Evolutionary conservation across 37 sponge, comb jelly and placozoan species (phyloP).

Genomic region (Halisarca cf. caerulea): DNA sequence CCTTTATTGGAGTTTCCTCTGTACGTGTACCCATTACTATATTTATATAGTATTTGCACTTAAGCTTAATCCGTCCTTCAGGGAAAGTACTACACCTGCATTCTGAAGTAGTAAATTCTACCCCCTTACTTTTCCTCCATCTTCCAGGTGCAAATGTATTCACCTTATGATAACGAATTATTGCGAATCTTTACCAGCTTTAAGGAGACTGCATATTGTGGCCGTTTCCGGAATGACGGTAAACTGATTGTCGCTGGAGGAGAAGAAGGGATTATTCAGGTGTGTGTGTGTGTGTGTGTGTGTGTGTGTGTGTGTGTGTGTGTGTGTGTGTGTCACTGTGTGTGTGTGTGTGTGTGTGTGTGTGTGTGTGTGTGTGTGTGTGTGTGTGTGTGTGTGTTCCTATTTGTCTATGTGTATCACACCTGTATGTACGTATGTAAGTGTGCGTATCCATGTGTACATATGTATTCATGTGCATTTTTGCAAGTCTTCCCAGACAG

Average conservation of each 20-base stretch:
- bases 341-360: conserved; percentile 12
- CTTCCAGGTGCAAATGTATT: conserved; percentile 82
- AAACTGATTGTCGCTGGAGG: conserved; percentile 85
- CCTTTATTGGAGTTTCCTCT: too few species aligned
- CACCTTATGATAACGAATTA: conserved; percentile 53
- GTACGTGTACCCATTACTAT: too few species aligned
- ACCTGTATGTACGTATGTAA: too few species aligned
- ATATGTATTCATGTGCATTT: too few species aligned
- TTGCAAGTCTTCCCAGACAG: too few species aligned
- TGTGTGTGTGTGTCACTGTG: not conserved
- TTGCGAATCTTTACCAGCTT: conserved; percentile 76
- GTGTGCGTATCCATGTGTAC: too few species aligned
- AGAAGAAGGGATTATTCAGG: conserved; percentile 85
- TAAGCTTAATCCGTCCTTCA: too few species aligned
- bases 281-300: conserved; percentile 23
- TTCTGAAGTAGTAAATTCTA: not conserved
- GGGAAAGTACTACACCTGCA: not conserved
- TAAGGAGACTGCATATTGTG: conserved; percentile 81
- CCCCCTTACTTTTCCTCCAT: not conserved
- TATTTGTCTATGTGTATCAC: too few species aligned
- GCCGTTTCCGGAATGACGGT: conserved; percentile 83
- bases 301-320: conserved; percentile 8
- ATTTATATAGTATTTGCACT: too few species aligned
- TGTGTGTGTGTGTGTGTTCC: too few species aligned
- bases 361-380: conserved; percentile 5